A percentile compares a stretch with the other conserved stretches of the same genome.
These are phyloP conservation scores for Drosophila rhopaloa DNA, from an alignment of 1,140 invertebrate genomes.

Conservation along the genomic window DNA sequence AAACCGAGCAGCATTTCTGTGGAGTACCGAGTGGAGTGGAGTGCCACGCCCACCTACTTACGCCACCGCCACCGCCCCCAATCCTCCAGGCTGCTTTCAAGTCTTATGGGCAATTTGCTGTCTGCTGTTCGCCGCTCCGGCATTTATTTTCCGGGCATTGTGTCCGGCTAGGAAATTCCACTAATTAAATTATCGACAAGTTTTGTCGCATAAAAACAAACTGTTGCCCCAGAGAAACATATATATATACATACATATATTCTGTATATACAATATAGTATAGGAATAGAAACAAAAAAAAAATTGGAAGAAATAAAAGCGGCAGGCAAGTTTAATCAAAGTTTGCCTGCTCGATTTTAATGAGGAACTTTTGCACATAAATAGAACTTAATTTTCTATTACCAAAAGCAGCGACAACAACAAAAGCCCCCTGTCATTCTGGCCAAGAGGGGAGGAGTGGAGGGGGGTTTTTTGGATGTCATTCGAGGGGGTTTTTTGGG, in stretches of 20 bases:
- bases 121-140: slow-evolving; percentile 9
- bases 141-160: slow-evolving; percentile 39
- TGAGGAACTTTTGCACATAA: slow-evolving; percentile 50
- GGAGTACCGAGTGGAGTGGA: slow-evolving; percentile 1
- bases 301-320: slow-evolving; percentile 23
- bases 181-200: slow-evolving; percentile 74
- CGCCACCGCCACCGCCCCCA: neutral
- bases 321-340: slow-evolving; percentile 59
- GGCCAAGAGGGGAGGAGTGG: neutral
- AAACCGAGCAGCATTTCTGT: slow-evolving; percentile 37
- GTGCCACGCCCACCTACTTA: slow-evolving; percentile 18
- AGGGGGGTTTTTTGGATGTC: too few relatives aligned
- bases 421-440: slow-evolving; percentile 51
- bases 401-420: slow-evolving; percentile 33
- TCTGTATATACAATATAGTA: neutral
- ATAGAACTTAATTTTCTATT: slow-evolving; percentile 69
- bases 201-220: slow-evolving; percentile 64
- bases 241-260: neutral
- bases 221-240: slow-evolving; percentile 37
- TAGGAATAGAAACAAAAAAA: slow-evolving; percentile 1
- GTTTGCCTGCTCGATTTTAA: slow-evolving; percentile 62
- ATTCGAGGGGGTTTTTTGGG: neutral
- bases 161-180: slow-evolving; percentile 42
- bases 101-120: slow-evolving; percentile 47
- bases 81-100: slow-evolving; percentile 24